These are phyloP conservation scores for Caenorhabditis inopinata DNA, from an alignment of 1,140 invertebrate species.

Conservation along the genomic window DNA sequence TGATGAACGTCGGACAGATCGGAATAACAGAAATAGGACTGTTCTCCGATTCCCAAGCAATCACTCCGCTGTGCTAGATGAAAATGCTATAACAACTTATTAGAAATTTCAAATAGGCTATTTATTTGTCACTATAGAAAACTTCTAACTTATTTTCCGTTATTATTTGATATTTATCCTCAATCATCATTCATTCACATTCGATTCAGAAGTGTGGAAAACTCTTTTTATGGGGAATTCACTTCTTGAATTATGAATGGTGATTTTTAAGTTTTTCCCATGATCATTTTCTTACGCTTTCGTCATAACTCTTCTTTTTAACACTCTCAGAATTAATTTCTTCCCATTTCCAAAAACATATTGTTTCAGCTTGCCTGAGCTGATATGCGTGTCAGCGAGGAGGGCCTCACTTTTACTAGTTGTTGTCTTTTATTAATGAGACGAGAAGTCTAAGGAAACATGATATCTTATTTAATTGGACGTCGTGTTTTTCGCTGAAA, in stretches of 20 bases:
- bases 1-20: constrained; percentile 45
- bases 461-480: background rate
- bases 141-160: too few species aligned
- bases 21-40: constrained; percentile 46
- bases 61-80: constrained; percentile 31
- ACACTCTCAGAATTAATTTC: too few species aligned
- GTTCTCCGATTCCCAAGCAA: constrained; percentile 28
- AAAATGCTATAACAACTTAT: too few species aligned
- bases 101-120: too few species aligned
- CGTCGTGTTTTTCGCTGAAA: background rate
- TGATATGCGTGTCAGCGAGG: background rate
- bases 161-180: background rate
- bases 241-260: background rate
- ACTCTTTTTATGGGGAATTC: background rate
- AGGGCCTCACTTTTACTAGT: background rate
- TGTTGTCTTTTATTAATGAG: background rate
- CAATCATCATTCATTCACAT: constrained; percentile 21
- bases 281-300: too few species aligned
- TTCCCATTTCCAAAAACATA: too few species aligned
- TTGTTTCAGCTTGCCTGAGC: too few species aligned
- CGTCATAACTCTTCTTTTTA: too few species aligned
- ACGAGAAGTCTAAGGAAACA: background rate
- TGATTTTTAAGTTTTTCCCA: background rate
- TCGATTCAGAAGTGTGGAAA: background rate
- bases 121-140: too few species aligned